Percentiles rank a stretch among this genome's conserved stretches.
phyloP scores from a whole-genome alignment of 2,888 invertebrate genomes.

The Caenorhabditis sp. region DNA sequence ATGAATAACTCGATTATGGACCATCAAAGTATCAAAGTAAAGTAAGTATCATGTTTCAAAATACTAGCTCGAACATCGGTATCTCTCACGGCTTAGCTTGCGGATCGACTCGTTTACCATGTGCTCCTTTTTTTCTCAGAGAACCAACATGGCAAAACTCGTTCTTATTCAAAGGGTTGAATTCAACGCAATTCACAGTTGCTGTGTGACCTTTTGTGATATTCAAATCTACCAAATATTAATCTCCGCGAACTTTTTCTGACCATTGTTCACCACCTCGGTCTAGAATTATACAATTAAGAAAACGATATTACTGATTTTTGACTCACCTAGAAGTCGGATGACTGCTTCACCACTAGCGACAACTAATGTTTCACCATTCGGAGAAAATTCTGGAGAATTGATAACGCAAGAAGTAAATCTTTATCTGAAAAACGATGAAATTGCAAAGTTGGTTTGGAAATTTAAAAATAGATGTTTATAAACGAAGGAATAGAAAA shows the following conservation, averaged over 20 bases:
- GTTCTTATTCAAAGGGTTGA: constrained; percentile 89
- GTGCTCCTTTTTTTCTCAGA: constrained; percentile 75
- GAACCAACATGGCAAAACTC: constrained; percentile 91
- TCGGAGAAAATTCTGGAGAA: constrained; percentile 87
- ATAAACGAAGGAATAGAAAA: no score
- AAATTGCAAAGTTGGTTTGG: no score
- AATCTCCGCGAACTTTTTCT: constrained; percentile 77
- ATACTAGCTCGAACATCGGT: constrained; percentile 67
- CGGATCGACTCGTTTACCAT: constrained; percentile 66
- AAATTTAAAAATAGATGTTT: no score
- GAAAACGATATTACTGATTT: no score
- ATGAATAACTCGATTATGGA: no score
- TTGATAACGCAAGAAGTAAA: constrained; percentile 79
- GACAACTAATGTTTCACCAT: constrained; percentile 91
- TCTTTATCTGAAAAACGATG: constrained; percentile 74
- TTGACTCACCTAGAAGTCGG: constrained; percentile 73
- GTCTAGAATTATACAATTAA: constrained; percentile 73
- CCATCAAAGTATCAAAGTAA: no score
- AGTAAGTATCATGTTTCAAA: no score
- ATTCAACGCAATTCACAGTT: constrained; percentile 86
- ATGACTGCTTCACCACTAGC: constrained; percentile 83
- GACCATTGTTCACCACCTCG: constrained; percentile 68
- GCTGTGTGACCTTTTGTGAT: constrained; percentile 93
- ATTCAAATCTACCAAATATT: constrained; percentile 92
- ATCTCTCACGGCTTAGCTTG: constrained; percentile 63